phyloP scores from a whole-genome alignment of 1,140 invertebrate genomes.

The Alviniconcha marisindica region DNA sequence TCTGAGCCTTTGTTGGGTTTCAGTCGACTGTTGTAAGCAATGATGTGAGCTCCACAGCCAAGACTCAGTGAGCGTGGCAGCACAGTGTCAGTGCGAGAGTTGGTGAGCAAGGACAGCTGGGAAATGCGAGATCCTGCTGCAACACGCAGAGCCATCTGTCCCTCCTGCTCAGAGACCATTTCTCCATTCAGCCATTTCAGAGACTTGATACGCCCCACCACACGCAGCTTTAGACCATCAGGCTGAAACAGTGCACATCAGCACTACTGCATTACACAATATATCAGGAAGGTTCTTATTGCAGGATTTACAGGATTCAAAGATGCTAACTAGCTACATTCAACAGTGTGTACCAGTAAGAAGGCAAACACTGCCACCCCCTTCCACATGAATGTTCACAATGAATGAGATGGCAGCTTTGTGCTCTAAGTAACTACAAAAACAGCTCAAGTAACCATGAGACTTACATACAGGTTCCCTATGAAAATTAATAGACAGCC shows the following conservation, averaged over 20 bases:
- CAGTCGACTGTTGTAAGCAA: conserved; percentile 59
- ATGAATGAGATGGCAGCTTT: no score
- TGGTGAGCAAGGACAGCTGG: conserved; percentile 69
- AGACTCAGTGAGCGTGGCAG: conserved; percentile 68
- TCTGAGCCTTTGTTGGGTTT: conserved; percentile 68
- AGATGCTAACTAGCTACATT: no score
- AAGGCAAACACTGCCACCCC: no score
- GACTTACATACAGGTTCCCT: no score
- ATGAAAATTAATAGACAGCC: no score
- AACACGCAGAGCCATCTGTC: conserved; percentile 67
- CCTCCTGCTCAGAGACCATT: conserved; percentile 66
- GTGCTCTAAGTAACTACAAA: no score
- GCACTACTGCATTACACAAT: no score
- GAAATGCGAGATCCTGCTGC: conserved; percentile 73
- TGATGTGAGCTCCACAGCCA: conserved; percentile 58
- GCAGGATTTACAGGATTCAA: no score
- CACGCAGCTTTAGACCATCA: conserved; percentile 62
- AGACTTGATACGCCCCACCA: conserved; percentile 70
- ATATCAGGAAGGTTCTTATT: no score
- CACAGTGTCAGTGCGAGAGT: conserved; percentile 63
- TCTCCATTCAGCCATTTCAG: conserved; percentile 67
- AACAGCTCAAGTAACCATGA: no score
- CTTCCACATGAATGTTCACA: no score
- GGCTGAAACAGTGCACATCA: conserved; percentile 61
- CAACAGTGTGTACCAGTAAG: no score